Conservation (phyloP, 2,888 invertebrate species). For the Oscheius sp. region DNA sequence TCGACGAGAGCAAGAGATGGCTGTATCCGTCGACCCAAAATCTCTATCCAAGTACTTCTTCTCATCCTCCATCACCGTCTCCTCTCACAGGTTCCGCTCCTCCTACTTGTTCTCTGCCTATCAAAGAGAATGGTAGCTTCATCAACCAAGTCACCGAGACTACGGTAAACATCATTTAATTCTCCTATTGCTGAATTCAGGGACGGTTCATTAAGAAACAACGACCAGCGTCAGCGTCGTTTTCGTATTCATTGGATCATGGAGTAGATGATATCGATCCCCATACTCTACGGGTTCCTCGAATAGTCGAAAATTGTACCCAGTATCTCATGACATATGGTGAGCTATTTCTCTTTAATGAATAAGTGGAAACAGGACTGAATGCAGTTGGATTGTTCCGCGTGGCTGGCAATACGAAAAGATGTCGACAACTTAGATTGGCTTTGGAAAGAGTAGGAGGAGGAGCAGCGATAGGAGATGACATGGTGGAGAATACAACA, state of each 20-base stretch:
- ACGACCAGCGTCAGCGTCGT: constrained; percentile 43
- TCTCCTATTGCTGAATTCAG: neutral
- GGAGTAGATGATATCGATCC: constrained; percentile 46
- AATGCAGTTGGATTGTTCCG: constrained; percentile 88
- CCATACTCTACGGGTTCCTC: constrained; percentile 70
- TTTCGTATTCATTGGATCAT: constrained; percentile 43
- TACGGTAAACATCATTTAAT: constrained; percentile 3
- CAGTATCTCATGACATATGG: constrained; percentile 72
- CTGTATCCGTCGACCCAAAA: constrained; percentile 48
- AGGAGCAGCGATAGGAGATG: constrained; percentile 44
- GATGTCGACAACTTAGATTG: constrained; percentile 83
- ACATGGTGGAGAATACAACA: constrained; percentile 81
- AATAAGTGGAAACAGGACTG: constrained; percentile 72
- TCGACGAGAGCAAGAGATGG: constrained; percentile 45
- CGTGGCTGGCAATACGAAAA: constrained; percentile 89
- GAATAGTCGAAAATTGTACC: constrained; percentile 71
- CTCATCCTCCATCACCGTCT: constrained; percentile 42
- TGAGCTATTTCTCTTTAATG: constrained; percentile 46
- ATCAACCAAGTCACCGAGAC: constrained; percentile 1
- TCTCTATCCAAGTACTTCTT: constrained; percentile 42
- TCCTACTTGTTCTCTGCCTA: constrained; percentile 38
- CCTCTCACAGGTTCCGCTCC: constrained; percentile 44
- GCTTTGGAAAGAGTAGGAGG: constrained; percentile 51
- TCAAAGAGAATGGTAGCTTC: neutral
- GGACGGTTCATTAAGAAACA: constrained; percentile 49